phyloP scores from a whole-genome alignment of 1,140 invertebrate species.

The Acromyrmex heyeri region DNA sequence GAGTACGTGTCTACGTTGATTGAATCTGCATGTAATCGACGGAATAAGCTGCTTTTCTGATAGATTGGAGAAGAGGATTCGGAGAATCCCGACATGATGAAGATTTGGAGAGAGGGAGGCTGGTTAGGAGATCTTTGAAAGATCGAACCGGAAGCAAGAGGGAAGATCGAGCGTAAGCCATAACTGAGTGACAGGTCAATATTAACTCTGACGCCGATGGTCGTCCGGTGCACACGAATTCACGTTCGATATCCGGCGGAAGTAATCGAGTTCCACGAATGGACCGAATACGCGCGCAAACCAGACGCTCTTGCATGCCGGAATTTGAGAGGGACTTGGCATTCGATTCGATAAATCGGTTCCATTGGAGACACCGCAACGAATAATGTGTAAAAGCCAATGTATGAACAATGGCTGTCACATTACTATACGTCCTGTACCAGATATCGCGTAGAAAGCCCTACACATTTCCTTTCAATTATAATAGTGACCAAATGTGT shows the following conservation, averaged over 20 bases:
- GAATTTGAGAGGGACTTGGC: constrained; percentile 52
- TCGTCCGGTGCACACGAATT: constrained; percentile 67
- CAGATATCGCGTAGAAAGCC: not conserved
- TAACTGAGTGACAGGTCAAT: constrained; percentile 79
- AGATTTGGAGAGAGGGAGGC: constrained; percentile 5
- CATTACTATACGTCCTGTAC: not conserved
- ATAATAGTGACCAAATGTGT: not conserved
- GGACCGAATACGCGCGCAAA: constrained; percentile 37
- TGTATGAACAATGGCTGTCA: not conserved
- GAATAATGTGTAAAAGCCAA: not conserved
- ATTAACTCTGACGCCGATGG: constrained; percentile 76
- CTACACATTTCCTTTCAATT: not conserved
- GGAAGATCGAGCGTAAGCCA: constrained; percentile 70
- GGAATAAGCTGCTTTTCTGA: constrained; percentile 77
- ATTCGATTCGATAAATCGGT: constrained; percentile 28
- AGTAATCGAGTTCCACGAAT: constrained; percentile 80
- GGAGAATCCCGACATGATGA: constrained; percentile 8
- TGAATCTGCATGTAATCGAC: constrained; percentile 81
- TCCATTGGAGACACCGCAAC: constrained; percentile 33
- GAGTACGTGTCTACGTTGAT: constrained; percentile 70
- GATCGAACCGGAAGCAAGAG: constrained; percentile 69
- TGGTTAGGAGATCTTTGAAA: constrained; percentile 57
- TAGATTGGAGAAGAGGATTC: constrained; percentile 60
- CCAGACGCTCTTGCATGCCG: constrained; percentile 8
- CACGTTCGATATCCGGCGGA: constrained; percentile 83